These are phyloP conservation scores for Apteryx owenii DNA, from an alignment of 2,113 vertebrate species.

Conservation along the genomic window DNA sequence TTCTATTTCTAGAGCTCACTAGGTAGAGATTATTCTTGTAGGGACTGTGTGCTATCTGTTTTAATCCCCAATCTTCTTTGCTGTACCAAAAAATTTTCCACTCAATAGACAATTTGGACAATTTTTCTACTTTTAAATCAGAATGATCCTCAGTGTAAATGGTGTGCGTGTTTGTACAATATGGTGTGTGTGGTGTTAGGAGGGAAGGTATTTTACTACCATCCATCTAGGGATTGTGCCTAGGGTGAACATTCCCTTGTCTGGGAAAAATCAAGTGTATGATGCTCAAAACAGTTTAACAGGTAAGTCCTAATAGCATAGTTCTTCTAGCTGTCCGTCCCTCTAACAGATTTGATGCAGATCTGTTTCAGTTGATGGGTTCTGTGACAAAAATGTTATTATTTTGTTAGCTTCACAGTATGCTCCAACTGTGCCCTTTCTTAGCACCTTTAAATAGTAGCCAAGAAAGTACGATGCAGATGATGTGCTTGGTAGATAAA, in stretches of 20 bases:
- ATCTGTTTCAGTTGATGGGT: not conserved
- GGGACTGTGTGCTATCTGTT: not conserved
- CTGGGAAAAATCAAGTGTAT: not conserved
- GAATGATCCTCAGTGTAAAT: not conserved
- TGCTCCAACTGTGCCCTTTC: not conserved
- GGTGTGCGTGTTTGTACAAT: not conserved
- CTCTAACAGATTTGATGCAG: not conserved
- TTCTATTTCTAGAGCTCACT: not conserved
- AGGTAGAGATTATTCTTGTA: not conserved
- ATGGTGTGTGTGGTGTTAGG: not conserved
- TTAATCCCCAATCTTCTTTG: not conserved
- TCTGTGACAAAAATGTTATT: not conserved
- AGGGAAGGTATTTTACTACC: not conserved
- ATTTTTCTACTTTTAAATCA: not conserved
- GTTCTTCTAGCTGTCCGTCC: not conserved
- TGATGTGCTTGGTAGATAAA: not conserved
- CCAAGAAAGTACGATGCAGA: not conserved
- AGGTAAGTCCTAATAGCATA: not conserved
- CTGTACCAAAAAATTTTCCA: not conserved
- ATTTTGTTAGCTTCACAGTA: not conserved
- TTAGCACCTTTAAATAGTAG: conserved; percentile 8
- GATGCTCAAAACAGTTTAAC: not conserved
- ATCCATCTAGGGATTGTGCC: accelerated
- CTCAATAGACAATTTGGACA: not conserved
- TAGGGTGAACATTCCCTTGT: not conserved